Evolutionary conservation across 2,888 invertebrate species (phyloP).

Genomic region (Ypsolopha scabrella): DNA sequence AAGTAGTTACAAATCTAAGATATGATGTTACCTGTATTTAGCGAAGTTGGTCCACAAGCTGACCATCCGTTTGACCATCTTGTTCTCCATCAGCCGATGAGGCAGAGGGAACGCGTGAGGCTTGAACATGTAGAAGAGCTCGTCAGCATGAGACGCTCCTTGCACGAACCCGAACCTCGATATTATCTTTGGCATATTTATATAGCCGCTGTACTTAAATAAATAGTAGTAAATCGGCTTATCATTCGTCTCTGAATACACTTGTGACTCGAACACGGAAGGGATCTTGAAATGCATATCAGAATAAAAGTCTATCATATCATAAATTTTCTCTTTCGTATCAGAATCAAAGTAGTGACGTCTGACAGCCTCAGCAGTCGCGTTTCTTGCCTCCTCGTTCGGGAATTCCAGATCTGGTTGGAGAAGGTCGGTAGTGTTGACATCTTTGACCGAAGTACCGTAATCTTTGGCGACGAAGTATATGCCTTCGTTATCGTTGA

Average conservation of each 20-base stretch:
- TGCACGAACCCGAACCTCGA: constrained; percentile 29
- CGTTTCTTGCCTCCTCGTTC: constrained; percentile 31
- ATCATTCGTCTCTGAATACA: constrained; percentile 38
- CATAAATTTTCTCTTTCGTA: constrained; percentile 46
- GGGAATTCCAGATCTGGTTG: constrained; percentile 44
- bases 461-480: constrained; percentile 48
- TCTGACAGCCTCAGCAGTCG: constrained; percentile 30
- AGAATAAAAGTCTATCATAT: constrained; percentile 52
- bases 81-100: constrained; percentile 33
- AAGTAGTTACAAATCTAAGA: too few species aligned
- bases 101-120: constrained; percentile 47
- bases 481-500: constrained; percentile 53
- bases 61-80: constrained; percentile 47
- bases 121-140: constrained; percentile 55
- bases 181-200: constrained; percentile 51
- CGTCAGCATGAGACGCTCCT: constrained; percentile 58
- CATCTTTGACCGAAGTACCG: constrained; percentile 32
- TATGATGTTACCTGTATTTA: constrained; percentile 43
- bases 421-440: constrained; percentile 29
- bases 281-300: constrained; percentile 56
- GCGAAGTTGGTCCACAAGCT: constrained; percentile 62
- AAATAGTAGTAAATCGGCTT: constrained; percentile 53
- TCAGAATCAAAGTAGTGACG: constrained; percentile 38
- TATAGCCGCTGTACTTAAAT: constrained; percentile 46
- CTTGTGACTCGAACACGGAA: constrained; percentile 38